These are phyloP conservation scores for Luperina testacea DNA, from an alignment of 2,888 invertebrate species.

Conservation along the genomic window DNA sequence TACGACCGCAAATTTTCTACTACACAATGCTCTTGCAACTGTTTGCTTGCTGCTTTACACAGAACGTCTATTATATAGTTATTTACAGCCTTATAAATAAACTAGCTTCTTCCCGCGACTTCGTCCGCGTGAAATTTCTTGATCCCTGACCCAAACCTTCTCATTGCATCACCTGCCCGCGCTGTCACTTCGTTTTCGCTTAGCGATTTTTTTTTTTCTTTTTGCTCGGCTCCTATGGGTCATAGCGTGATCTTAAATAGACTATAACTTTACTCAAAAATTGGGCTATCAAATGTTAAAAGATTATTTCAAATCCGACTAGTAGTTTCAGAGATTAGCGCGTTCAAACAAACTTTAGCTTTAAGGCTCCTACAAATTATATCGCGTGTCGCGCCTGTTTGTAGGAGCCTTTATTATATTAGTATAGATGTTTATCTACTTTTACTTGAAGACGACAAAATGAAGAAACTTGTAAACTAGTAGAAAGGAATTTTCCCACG, in stretches of 20 bases:
- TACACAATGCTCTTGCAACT: constrained; percentile 61
- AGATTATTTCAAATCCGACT: neutral
- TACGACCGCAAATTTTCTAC: constrained; percentile 69
- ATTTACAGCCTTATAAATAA: constrained; percentile 42
- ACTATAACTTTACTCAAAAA: neutral
- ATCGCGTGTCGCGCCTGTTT: no score
- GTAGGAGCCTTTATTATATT: no score
- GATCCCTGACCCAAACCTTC: neutral
- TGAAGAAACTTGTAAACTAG: constrained; percentile 37
- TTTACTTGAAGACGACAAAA: constrained; percentile 56
- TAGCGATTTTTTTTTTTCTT: neutral
- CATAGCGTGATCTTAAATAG: neutral
- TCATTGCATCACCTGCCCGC: no score
- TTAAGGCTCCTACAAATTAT: no score
- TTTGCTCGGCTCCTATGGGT: neutral
- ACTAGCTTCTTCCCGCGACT: neutral
- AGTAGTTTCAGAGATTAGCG: neutral
- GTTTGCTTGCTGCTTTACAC: constrained; percentile 33
- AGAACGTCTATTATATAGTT: constrained; percentile 45
- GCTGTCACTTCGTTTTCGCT: no score
- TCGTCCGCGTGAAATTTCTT: neutral
- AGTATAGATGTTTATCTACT: constrained; percentile 29
- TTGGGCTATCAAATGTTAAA: neutral
- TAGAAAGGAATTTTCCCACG: constrained; percentile 61
- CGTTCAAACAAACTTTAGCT: neutral